These are phyloP conservation scores for Papilio dardanus DNA, from an alignment of 1,140 invertebrate genomes.

Conservation along the genomic window DNA sequence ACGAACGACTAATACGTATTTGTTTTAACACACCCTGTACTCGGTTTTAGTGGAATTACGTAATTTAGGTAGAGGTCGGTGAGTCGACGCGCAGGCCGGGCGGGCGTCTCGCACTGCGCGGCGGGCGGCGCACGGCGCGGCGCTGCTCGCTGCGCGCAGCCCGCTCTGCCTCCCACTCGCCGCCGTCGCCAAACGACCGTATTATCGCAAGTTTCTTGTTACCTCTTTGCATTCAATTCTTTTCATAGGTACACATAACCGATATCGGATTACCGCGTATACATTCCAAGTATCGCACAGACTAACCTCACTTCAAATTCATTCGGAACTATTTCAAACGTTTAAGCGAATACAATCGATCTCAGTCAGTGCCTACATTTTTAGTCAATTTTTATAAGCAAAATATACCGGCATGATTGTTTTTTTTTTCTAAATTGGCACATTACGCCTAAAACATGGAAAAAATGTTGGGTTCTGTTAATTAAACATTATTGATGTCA, in stretches of 20 bases:
- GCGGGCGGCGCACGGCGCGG: conserved; percentile 39
- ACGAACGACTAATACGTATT: conserved; percentile 58
- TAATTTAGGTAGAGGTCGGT: conserved; percentile 79
- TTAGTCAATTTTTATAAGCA: neutral
- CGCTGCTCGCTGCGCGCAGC: conserved; percentile 69
- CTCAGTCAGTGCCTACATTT: neutral
- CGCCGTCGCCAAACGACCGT: conserved; percentile 55
- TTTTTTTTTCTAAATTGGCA: neutral
- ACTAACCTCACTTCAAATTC: conserved; percentile 22
- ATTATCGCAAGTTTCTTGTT: conserved; percentile 76
- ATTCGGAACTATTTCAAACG: neutral
- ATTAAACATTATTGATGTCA: neutral
- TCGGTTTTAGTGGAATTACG: conserved; percentile 77
- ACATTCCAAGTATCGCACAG: conserved; percentile 50
- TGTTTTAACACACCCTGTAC: conserved; percentile 77
- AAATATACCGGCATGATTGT: neutral
- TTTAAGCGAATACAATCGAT: neutral
- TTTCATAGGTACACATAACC: conserved; percentile 52
- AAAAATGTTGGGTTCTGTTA: neutral
- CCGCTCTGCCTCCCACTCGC: conserved; percentile 69
- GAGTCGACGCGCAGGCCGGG: conserved; percentile 77
- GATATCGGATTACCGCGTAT: conserved; percentile 60
- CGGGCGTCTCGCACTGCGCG: conserved; percentile 78
- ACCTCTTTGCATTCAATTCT: conserved; percentile 70
- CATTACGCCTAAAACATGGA: neutral